Conservation (phyloP, 2,113 vertebrate species). For the Forbesichthys agassizii region DNA sequence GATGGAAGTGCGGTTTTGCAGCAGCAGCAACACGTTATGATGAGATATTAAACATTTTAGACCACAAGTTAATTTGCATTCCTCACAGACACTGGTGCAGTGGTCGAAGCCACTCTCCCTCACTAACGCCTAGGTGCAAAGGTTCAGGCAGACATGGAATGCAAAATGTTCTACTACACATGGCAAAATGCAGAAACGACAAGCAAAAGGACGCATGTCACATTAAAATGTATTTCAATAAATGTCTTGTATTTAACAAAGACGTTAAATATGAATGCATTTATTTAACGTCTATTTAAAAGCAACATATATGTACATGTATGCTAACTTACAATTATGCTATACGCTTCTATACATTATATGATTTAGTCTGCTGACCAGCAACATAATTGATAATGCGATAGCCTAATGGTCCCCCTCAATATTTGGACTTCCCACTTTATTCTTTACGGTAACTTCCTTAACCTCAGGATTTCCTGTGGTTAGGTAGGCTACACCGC, state of each 20-base stretch:
- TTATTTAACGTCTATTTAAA: no score
- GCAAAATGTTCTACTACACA: slow-evolving; percentile 21
- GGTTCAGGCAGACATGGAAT: slow-evolving; percentile 45
- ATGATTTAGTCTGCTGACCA: not conserved
- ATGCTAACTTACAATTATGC: not conserved
- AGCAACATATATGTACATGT: no score
- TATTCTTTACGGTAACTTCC: slow-evolving; percentile 16
- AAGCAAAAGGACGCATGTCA: not conserved
- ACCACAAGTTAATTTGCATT: slow-evolving; percentile 67
- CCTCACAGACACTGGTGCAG: slow-evolving; percentile 69
- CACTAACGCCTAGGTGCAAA: slow-evolving; percentile 54
- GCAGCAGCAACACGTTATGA: not conserved
- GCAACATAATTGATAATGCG: slow-evolving; percentile 9
- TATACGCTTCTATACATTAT: not conserved
- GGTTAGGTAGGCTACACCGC: no score
- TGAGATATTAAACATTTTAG: slow-evolving; percentile 23
- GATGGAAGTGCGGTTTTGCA: not conserved
- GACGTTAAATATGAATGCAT: not conserved
- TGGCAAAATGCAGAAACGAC: not conserved
- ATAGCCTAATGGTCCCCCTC: slow-evolving; percentile 8
- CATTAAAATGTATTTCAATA: no score
- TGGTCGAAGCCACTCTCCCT: slow-evolving; percentile 62
- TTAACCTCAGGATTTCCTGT: slow-evolving; percentile 16
- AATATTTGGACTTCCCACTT: slow-evolving; percentile 1
- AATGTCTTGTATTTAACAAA: no score